Evolutionary conservation across 1,140 invertebrate species (phyloP).

Genomic region (Lysiphlebus fabarum): DNA sequence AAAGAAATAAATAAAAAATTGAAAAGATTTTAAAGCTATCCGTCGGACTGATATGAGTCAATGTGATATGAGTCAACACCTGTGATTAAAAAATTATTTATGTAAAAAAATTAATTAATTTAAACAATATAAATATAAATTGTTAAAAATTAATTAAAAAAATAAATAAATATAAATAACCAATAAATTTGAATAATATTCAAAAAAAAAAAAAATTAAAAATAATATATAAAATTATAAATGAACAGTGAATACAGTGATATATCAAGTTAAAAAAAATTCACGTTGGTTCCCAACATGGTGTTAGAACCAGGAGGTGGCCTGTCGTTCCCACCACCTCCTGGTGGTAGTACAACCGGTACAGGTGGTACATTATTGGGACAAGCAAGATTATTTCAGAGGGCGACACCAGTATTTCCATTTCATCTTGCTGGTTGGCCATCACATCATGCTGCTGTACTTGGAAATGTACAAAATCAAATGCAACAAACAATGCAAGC

Average conservation of each 20-base stretch:
- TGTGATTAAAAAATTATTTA: no score
- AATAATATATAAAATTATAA: constrained; percentile 13
- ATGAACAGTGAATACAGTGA: constrained; percentile 3
- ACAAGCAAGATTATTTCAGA: constrained; percentile 48
- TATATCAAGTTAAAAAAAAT: constrained; percentile 8
- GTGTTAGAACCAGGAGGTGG: constrained; percentile 54
- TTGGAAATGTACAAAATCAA: constrained; percentile 50
- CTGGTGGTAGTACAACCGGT: constrained; percentile 43
- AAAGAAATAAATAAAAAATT: no score
- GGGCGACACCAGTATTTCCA: constrained; percentile 51
- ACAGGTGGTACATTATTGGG: constrained; percentile 46
- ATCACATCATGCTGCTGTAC: constrained; percentile 50
- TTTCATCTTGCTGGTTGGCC: constrained; percentile 53
- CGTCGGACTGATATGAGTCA: background rate
- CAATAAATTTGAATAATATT: background rate
- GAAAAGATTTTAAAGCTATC: constrained; percentile 1
- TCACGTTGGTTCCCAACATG: constrained; percentile 54
- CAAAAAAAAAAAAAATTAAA: background rate
- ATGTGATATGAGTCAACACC: no score
- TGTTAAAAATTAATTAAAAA: no score
- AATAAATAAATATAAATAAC: background rate
- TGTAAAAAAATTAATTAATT: background rate
- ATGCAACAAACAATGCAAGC: constrained; percentile 51
- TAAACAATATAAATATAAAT: background rate
- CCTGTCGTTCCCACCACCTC: constrained; percentile 53